Base-by-base conservation (phyloP, 2,888 invertebrate species). In the Agrochola circellaris region DNA sequence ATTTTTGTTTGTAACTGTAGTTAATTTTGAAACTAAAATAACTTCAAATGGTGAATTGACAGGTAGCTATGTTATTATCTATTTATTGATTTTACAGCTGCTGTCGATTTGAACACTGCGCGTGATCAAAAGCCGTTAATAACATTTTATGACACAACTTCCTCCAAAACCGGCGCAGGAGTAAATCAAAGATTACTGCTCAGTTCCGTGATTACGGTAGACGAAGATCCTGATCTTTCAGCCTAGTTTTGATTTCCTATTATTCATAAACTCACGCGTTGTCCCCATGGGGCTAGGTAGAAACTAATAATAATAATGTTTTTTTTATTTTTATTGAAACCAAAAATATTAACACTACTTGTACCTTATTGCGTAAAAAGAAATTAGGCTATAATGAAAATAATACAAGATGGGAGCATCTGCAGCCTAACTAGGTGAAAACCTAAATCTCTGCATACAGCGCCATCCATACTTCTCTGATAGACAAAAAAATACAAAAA, bases 131-230 rank as follows among this genome's bases (percentile, higher is more conserved):
- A 17, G 17, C 38, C 23, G 30, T 67, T 34, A 30, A 66, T 67
- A 66, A 77, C 26, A 67, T 61, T 26, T 34, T 77, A 77, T 26
- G 42, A 60, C 65, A 48, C 30, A 0, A 66, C 48, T 77, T 77
- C 66, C 48, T 65, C 4, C 60, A 67, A 51, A 65, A 30, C 48
- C 54, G 7, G 51, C n/a, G 30, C 42, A 61, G 48, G 56, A 77
- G 58, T 23, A 42, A 51, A 23, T 66, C 58, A 30, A 58, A 23
- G 26, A 51, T 30, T 42, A 75, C 13, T 42, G 38, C 23, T 23
- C 38, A 38, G 13, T 48, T 56, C 66, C 56, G 45, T 54, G 13
- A 54, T 74, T 38, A 20, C 23, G 11, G 15, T 34, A 58, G 20
- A 34, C 20, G 2, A 45, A 73, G 30, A 58, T 34, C 15, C 45